Conservation (phyloP, 2,113 vertebrate genomes). For the Poeciliopsis retropinna region DNA sequence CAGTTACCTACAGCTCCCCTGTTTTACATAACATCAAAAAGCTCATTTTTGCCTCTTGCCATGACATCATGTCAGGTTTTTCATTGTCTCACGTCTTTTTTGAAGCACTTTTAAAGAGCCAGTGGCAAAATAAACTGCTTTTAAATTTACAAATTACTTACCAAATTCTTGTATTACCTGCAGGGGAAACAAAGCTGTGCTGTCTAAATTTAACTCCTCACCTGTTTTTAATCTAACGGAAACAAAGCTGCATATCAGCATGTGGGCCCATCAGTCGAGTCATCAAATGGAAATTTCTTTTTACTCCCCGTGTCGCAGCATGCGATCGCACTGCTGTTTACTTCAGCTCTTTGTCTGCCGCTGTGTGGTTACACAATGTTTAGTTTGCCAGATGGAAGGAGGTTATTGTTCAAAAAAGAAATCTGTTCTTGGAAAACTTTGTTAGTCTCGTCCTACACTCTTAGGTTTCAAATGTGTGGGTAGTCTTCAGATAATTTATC, state of each 20-base stretch:
- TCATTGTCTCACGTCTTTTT: constrained; percentile 12
- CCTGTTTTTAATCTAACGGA: constrained; percentile 18
- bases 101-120: constrained; percentile 15
- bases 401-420: neutral
- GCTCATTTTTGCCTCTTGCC: constrained; percentile 30
- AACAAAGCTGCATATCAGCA: neutral
- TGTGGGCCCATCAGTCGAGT: neutral
- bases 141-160: constrained; percentile 11
- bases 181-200: neutral
- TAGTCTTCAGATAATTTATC: neutral
- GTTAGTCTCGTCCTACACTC: neutral
- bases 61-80: constrained; percentile 15
- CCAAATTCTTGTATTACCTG: constrained; percentile 2
- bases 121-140: constrained; percentile 18
- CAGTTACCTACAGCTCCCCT: constrained; percentile 18
- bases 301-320: neutral
- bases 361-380: constrained; percentile 17
- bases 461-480: constrained; percentile 5
- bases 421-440: neutral
- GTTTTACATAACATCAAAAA: constrained; percentile 50
- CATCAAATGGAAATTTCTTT: constrained; percentile 11
- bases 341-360: neutral
- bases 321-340: neutral
- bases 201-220: constrained; percentile 1
- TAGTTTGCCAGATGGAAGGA: neutral